Conservation (phyloP, 2,113 vertebrate genomes). For the Tachysurus vachellii region DNA sequence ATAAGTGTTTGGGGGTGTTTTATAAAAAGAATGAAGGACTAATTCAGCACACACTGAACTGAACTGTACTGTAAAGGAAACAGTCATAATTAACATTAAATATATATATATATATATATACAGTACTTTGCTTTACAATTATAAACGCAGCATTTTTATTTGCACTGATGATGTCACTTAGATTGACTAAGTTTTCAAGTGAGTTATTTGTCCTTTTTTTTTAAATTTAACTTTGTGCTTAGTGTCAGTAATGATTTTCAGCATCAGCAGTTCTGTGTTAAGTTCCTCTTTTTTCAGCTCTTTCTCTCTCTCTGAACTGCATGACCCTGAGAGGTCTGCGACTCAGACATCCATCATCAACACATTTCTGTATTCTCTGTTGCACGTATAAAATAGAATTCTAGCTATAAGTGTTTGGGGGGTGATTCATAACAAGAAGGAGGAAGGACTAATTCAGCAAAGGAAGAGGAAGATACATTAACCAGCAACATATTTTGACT, state of each 20-base stretch:
- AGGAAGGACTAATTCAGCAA: background rate
- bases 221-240: background rate
- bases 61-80: background rate
- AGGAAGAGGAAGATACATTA: background rate
- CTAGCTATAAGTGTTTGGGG: background rate
- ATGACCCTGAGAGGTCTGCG: too few relatives aligned
- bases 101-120: background rate
- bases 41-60: too few relatives aligned
- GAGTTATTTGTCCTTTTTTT: background rate
- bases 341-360: too few relatives aligned
- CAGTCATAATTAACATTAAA: background rate
- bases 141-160: background rate
- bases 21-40: background rate
- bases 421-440: background rate
- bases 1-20: background rate
- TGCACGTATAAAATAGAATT: background rate
- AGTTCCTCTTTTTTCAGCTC: background rate
- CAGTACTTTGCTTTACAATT: background rate
- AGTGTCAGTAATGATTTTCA: background rate
- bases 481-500: background rate
- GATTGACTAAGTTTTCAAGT: constrained; percentile 27
- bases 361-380: background rate
- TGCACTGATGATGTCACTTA: background rate
- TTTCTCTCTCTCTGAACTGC: background rate
- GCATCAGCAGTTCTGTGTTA: background rate